A percentile compares a stretch with the other conserved stretches of the same genome.
Conservation (phyloP, 2,113 vertebrate genomes). For the Perognathus longimembris region DNA sequence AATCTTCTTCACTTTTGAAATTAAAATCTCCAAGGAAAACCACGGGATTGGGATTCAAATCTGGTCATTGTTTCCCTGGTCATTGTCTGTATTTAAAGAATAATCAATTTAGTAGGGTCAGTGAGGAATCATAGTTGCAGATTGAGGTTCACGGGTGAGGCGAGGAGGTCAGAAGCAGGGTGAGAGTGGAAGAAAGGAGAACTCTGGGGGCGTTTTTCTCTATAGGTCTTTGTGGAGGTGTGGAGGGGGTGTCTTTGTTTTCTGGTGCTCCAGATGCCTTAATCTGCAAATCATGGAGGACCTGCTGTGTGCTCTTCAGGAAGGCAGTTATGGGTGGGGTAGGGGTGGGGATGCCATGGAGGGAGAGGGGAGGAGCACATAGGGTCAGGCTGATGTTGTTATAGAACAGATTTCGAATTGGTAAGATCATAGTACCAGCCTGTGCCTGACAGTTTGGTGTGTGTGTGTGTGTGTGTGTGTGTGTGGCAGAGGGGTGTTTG, state of each 20-base stretch:
- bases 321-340: neutral
- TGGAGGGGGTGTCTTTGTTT: neutral
- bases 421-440: conserved; percentile 65
- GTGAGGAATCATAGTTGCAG: neutral
- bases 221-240: neutral
- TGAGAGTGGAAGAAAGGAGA: no score
- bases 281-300: neutral
- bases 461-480: conserved; percentile 21
- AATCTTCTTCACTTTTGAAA: conserved; percentile 44
- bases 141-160: neutral
- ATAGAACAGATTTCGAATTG: conserved; percentile 73
- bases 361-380: neutral
- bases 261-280: neutral
- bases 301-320: neutral
- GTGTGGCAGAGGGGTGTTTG: neutral
- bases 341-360: neutral
- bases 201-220: neutral
- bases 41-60: neutral
- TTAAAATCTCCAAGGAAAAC: conserved; percentile 54
- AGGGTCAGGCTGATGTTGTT: neutral
- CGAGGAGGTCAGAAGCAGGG: neutral
- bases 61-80: neutral
- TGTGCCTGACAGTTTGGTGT: conserved; percentile 67
- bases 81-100: neutral
- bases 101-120: neutral